Base-by-base conservation (phyloP, 2,113 vertebrate genomes). In the Brachyhypopomus gauderio region DNA sequence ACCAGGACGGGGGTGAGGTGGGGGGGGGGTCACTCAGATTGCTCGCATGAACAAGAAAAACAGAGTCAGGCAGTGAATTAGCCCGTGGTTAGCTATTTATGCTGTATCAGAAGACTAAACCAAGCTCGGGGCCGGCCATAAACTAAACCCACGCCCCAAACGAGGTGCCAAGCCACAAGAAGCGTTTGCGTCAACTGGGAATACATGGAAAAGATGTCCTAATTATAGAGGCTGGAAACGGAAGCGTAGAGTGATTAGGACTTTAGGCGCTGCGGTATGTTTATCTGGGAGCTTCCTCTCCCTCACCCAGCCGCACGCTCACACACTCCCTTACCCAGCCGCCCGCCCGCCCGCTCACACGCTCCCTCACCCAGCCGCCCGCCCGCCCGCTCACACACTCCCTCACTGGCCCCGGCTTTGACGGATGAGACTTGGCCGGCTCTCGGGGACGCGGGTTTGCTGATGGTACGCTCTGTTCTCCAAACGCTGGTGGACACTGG, bases 161-260 rank as follows among this genome's bases (percentile, higher is more conserved):
- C 67, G 95, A 98, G 95, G 96, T 98, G 98, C 97, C 97, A 99
- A 98, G 95, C 96, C 98, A 97, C 97, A 98, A 96, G 96, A 96
- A 96, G 96, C 96, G 96, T 96, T 96, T 97, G 96, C 97, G 95
- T 98, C 96, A 98, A 96, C 95, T 96, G 95, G 96, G 95, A 96
- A 96, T 96, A 95, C 89, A 94, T 95, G 95, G 95, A 95, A 96
- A 95, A 97, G 95, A 95, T 95, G 94, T 94, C 93, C 95, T 98
- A 98, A 99, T 99, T 98, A 99, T 98, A 98, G 97, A 95, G 93
- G 93, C 94, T 96, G 96, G 94, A 98, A 99, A 97, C 95, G 97
- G 97, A 98, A 98, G 95, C 92, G 88, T 83, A 77, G 92, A 93
- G 95, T 94, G 96, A 97, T 96, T 94, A 96, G 96, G 95, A 98